phyloP scores from a whole-genome alignment of 1,140 invertebrate genomes.

The Drosophila orena region DNA sequence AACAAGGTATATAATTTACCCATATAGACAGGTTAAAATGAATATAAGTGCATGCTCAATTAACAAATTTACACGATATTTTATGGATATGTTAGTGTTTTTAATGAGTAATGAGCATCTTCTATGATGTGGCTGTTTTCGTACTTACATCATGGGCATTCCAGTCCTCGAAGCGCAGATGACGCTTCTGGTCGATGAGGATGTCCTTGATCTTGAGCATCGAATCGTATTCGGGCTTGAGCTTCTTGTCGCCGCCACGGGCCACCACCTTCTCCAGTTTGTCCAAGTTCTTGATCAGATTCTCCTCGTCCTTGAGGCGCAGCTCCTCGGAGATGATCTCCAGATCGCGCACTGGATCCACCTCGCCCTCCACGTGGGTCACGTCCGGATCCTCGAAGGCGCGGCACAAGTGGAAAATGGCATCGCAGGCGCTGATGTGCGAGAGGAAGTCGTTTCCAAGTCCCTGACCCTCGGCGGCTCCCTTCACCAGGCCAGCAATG shows the following conservation, averaged over 20 bases:
- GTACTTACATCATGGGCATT: constrained; percentile 94
- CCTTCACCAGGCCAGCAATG: constrained; percentile 99
- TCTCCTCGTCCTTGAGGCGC: constrained; percentile 96
- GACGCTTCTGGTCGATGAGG: constrained; percentile 95
- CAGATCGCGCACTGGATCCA: constrained; percentile 98
- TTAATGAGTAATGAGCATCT: too few relatives aligned
- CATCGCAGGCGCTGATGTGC: constrained; percentile 99
- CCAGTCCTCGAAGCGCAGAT: constrained; percentile 97
- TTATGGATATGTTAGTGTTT: background rate
- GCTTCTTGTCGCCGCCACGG: constrained; percentile 97
- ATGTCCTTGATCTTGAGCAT: constrained; percentile 94
- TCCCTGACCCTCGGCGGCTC: constrained; percentile 98
- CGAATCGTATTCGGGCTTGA: constrained; percentile 97
- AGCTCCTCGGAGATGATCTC: constrained; percentile 98
- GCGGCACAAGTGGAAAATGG: constrained; percentile 98
- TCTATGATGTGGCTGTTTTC: background rate
- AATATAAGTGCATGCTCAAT: background rate
- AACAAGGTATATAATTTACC: background rate
- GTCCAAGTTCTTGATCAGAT: constrained; percentile 91
- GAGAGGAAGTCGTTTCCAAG: constrained; percentile 99
- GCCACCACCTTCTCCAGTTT: constrained; percentile 94
- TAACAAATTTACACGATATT: too few relatives aligned
- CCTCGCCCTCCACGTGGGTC: constrained; percentile 99
- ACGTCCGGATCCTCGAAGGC: constrained; percentile 99
- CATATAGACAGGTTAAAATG: too few relatives aligned